Base-by-base conservation (phyloP, 2,888 invertebrate species). In the Tachina lurida region DNA sequence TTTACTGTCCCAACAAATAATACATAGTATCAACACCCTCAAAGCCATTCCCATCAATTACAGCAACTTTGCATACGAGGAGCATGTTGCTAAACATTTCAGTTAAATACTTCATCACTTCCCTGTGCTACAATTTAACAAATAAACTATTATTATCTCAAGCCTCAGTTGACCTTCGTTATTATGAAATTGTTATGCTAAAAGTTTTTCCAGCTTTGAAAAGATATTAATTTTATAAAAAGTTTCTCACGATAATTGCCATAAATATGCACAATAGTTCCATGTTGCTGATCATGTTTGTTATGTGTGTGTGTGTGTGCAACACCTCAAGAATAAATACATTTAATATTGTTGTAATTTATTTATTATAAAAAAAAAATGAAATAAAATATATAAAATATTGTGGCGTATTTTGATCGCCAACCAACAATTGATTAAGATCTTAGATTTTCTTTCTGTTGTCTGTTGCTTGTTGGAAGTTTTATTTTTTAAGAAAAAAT, bases 241-340 rank as follows among this genome's bases (percentile, higher is more conserved):
- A 63, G 52, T 73, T 85, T 85, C 85, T 71, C 78, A 85, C 85
- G 82, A 75, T 71, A 79, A 78, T 70, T 74, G 70, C 19, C 41
- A 62, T 65, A 60, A 84, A 73, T 67, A 47, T 76, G 56, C 70
- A 12, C 54, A 62, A 54, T 60, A 31, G 15, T 9, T 1, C 7
- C 60, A 73, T 73, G 77, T 77, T 77, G 76, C 58, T 60, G 60
- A 39, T 67, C 83, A 67, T 83, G 67, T 77, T 47, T 73, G 60
- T 60, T 77, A 73, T 31, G 31, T 31, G 31, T 31, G 31, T 31
- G 31, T 31, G 31, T 31, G 31, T 31, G 73, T 60, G 67, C 71
- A 71, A 67, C 77, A 77, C 71, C 73, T 84, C 62, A 68, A 77
- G 52, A 67, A 67, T 73, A 43, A 65, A 83, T 52, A 52, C 17